These are phyloP conservation scores for Paramormyrops hopkinsi DNA, from an alignment of 2,797 vertebrate genomes.

Conservation along the genomic window DNA sequence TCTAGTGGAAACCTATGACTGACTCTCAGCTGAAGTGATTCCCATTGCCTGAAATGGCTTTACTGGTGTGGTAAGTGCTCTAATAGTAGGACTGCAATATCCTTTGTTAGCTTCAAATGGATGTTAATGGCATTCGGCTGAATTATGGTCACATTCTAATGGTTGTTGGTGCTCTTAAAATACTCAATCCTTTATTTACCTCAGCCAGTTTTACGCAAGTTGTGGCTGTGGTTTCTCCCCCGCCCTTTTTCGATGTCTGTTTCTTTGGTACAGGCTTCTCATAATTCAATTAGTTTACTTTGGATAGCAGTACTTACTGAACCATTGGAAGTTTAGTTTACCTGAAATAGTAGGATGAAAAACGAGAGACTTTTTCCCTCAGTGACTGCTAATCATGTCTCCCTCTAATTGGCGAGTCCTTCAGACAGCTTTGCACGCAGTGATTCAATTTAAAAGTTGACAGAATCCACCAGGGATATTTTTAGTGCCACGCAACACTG, in stretches of 20 bases:
- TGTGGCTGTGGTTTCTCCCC: neutral
- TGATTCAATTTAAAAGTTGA: slow-evolving; percentile 18
- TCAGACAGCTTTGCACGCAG: neutral
- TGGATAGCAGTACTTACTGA: neutral
- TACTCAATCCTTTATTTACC: neutral
- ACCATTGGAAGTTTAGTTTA: neutral
- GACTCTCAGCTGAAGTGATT: neutral
- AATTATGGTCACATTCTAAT: slow-evolving; percentile 22
- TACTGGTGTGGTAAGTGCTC: neutral
- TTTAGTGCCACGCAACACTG: slow-evolving; percentile 9
- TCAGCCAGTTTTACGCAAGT: neutral
- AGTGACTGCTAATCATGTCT: neutral
- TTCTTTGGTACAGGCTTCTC: neutral
- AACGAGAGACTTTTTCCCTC: neutral
- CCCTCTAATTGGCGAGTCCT: slow-evolving; percentile 17
- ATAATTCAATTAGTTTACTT: neutral
- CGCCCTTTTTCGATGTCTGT: neutral
- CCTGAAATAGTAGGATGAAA: slow-evolving; percentile 4
- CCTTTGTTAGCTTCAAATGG: neutral
- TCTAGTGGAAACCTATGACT: neutral
- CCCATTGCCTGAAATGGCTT: neutral
- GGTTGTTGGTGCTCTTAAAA: slow-evolving; percentile 4
- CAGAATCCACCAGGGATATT: slow-evolving; percentile 21
- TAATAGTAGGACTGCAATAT: neutral
- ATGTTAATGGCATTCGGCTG: slow-evolving; percentile 7